Base-by-base conservation (phyloP, 2,797 vertebrate genomes). In the Crocodylus rhombifer region DNA sequence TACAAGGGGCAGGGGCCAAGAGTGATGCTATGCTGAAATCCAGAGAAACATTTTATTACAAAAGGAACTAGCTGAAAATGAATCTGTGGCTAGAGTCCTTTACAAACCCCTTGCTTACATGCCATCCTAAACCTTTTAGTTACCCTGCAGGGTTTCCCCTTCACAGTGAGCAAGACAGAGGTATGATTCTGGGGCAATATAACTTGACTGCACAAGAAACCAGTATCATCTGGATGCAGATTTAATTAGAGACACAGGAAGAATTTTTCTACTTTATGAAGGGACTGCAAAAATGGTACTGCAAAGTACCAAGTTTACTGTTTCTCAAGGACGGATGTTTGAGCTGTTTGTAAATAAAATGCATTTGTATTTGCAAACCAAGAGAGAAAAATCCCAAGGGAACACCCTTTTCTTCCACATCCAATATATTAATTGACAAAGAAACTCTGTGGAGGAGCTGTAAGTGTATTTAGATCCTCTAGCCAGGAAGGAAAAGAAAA, bases 401-500 rank as follows among this genome's bases (percentile, higher is more conserved):
- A 91, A n/a, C 8, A 17, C 14, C 17, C 61, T 82, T 65, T 61
- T 23, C 1, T 78, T 84, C 26, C 61, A 73, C 1, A 9, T 61
- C 85, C 51, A 82, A 57, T 14, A 42, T 14, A 2, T 15, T 65
- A 90, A 67, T 65, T 91, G 11, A 73, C 13, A 75, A 81, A 85
- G 56, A 51, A 18, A 51, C 0, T 25, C 26, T 2, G 21, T 78
- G 12, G 4, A 88, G 36, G 30, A 14, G 14, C 61, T 36, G 76
- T n/a, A n/a, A 87, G 13, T 25, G 33, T 3, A 23, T 73, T 11
- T 26, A 82, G 17, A 25, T 56, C 79, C 84, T 63, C 30, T 78
- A 85, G 21, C 30, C 75, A 83, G 14, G 55, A 88, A 73, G n/a
- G 89, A 82, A 78, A 84, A 86, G 20, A 77, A 92, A 91, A 80